Percentiles rank a stretch among this genome's conserved stretches.
These are phyloP conservation scores for Oscarella lobularis DNA, from an alignment of 37 sponge, comb jelly and placozoan genomes.

Conservation along the genomic window DNA sequence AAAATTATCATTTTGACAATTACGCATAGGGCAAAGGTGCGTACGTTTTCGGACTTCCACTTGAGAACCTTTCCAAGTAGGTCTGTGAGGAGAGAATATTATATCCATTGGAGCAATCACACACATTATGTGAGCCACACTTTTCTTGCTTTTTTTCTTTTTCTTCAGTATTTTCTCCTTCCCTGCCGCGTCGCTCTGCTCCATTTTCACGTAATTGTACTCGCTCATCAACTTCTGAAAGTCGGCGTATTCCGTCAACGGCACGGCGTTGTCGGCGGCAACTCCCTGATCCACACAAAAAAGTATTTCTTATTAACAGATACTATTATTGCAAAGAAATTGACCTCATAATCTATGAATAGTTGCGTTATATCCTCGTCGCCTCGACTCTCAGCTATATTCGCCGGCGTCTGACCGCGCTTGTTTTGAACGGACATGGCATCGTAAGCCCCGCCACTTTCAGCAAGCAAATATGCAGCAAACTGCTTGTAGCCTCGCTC, in stretches of 20 bases:
- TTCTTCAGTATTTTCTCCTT: too few relatives aligned
- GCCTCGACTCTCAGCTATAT: neutral
- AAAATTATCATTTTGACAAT: too few relatives aligned
- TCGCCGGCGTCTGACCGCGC: neutral
- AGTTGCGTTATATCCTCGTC: neutral
- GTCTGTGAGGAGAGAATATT: too few relatives aligned
- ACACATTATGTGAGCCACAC: too few relatives aligned
- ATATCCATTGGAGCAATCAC: too few relatives aligned
- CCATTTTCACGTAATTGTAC: neutral
- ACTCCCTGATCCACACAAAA: too few relatives aligned
- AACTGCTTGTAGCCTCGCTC: neutral
- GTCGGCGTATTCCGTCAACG: neutral
- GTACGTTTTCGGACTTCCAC: too few relatives aligned
- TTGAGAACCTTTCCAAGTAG: too few relatives aligned
- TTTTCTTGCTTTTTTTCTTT: neutral
- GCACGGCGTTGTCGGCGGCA: neutral
- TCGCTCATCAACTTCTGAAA: neutral
- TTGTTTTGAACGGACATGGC: neutral
- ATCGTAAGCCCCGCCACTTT: neutral
- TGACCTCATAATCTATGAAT: neutral
- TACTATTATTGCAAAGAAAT: too few relatives aligned
- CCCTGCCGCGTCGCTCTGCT: too few relatives aligned
- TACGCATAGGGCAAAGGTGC: too few relatives aligned
- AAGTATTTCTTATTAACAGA: too few relatives aligned
- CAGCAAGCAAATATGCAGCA: neutral